phyloP scores from a whole-genome alignment of 1,140 invertebrate genomes.

The Drosophila navojoa region DNA sequence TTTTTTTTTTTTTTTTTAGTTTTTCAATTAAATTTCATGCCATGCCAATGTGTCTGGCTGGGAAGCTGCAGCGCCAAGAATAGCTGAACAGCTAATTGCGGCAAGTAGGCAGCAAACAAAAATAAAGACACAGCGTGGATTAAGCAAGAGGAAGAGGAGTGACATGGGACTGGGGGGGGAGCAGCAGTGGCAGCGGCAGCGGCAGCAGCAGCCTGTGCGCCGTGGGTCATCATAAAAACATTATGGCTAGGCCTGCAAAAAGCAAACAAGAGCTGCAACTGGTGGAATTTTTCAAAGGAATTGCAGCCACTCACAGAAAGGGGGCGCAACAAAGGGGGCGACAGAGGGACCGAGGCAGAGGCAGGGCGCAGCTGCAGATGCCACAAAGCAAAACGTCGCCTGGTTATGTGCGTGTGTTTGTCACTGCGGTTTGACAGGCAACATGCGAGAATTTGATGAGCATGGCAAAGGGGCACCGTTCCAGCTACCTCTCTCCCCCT shows the following conservation, averaged over 20 bases:
- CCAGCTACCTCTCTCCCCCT: background rate
- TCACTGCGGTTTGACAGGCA: conserved; percentile 77
- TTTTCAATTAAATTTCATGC: conserved; percentile 71
- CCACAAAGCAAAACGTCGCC: conserved; percentile 49
- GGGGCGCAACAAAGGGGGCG: background rate
- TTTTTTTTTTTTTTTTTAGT: too few relatives aligned
- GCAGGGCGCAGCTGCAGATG: conserved; percentile 67
- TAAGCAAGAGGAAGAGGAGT: conserved; percentile 38
- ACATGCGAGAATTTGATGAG: conserved; percentile 83
- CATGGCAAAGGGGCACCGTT: conserved; percentile 30
- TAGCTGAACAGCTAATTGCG: conserved; percentile 73
- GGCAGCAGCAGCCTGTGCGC: conserved; percentile 38
- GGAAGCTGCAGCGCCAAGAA: conserved; percentile 19
- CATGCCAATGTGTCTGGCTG: conserved; percentile 37
- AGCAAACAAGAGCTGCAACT: conserved; percentile 66
- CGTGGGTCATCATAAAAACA: conserved; percentile 80
- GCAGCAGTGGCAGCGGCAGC: too few relatives aligned
- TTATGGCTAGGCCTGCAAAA: conserved; percentile 69
- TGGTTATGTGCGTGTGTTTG: conserved; percentile 57
- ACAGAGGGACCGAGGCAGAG: too few relatives aligned
- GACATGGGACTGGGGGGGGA: too few relatives aligned
- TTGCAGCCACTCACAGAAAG: conserved; percentile 40
- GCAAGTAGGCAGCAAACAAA: conserved; percentile 55
- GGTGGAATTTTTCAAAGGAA: conserved; percentile 77
- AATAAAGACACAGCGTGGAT: conserved; percentile 68